Base-by-base conservation (phyloP, 1,140 invertebrate genomes). In the Hylyphantes graminicola region DNA sequence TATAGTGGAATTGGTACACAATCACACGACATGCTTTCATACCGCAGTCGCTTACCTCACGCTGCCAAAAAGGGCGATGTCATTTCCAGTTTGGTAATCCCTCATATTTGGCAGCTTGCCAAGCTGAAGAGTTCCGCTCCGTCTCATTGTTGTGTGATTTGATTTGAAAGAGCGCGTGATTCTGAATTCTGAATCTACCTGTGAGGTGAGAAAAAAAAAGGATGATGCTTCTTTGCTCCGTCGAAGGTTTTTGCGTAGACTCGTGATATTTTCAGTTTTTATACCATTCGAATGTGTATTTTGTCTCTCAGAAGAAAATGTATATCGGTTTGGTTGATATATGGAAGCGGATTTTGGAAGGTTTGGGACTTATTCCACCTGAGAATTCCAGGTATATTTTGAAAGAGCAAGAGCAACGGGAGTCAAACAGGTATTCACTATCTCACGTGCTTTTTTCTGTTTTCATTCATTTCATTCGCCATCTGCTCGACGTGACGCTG, bases 271-370 rank as follows among this genome's bases (percentile, higher is more conserved):
- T 59, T 64, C 73, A 21, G 21, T 77, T 50, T n/a, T 73, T 11
- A 19, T 57, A 35, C 35, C 35, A 35, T 35, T 35, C 35, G 70
- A 73, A 55, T 73, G 70, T 73, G 51, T 73, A 55, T 55, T 57
- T 50, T 10, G 17, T 65, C 10, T 11, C 17, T 57, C 19, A 57
- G 0, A 19, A 10, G 19, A 79, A 70, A 68, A 79, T 79, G 77
- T 67, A 79, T 17, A 79, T 79, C 35, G 77, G 77, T 21, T 68
- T 79, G 19, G 68, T 79, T 54, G 77, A 79, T 70, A 79, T 79
- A 68, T 79, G 77, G 77, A 79, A 79, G 59, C 35, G 77, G 50
- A 68, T 79, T 79, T 79, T 79, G 61, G 64, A 79, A 55, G 70
- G 77, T 68, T n/a, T 79, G 77, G 77, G 77, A 19, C 48, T 79